Base-by-base conservation (phyloP, 2,113 vertebrate genomes). In the Madoqua kirkii region DNA sequence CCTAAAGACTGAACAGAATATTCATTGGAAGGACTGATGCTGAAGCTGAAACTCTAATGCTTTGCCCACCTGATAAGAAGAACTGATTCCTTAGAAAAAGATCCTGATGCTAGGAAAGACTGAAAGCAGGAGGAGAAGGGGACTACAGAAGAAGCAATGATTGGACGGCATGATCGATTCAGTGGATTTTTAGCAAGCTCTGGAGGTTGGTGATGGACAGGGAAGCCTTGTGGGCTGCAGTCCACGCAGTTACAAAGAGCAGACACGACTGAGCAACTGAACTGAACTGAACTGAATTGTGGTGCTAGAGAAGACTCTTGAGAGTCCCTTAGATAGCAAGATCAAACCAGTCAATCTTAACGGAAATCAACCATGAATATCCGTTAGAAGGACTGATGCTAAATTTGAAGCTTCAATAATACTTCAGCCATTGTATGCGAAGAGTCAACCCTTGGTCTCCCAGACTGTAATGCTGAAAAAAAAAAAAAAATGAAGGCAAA, bases 341-440 rank as follows among this genome's bases (percentile, higher is more conserved):
- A 27, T 27, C 71, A 43, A 76, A 27, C 5, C 23, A 43, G 23
- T 43, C 36, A 76, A 43, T 76, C 36, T 27, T 76, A 76, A 76
- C 27, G 21, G 71, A 76, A 43, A 43, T 76, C 71, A 76, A 43
- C 14, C 2, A 5, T 76, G 12, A 76, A 43, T 25, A 43, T 43
- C 43, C 1, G 1, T 43, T 76, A 27, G 36, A 76, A 27, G 23
- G 15, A 40, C 71, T 43, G 23, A 43, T 76, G 36, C 36, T 43
- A 27, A 74, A 74, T 36, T 25, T 40, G 23, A 76, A 76, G 12
- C 36, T 76, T 43, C 71, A 76, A 14, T 76, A 76, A 27, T 76
- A 43, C 36, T 76, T 76, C 36, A 3, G 71, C 12, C 71, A 76
- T 27, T 0, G 0, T 6, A 76, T 43, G 3, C 0, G 1, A 76